Evolutionary conservation across 2,113 vertebrate genomes (phyloP), one percentile per base, ranked within the genome.

Genomic region (Mesoclemmys tuberculata): DNA sequence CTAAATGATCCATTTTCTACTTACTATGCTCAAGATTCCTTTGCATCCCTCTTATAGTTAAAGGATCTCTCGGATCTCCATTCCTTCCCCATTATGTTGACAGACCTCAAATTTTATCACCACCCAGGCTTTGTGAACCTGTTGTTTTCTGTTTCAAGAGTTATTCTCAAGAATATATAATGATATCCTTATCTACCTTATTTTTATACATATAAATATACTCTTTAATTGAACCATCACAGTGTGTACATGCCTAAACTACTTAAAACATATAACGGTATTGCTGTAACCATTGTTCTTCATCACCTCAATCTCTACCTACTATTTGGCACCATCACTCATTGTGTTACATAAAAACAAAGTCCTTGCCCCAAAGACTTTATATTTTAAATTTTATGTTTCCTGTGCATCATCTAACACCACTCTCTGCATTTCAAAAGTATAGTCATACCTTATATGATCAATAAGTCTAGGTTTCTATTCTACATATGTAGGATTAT

Each of bases 1-100:
- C 41, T 92, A 71, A 79, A 85, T 79, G 85, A 94, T 81, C 55
- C 56, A 68, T 93, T 95, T 96, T 91, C 68, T 93, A 5, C n/a
- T 38, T 35, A 6, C 14, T 75, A 8, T 44, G 27, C 41, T 85
- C 19, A 44, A 80, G 12, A 87, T 92, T 93, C 91, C 64, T 92
- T 90, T 94, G 77, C 55, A n/a, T 89, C 93, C 46, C 38, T 82
- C 51, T 51, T 86, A 38, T 41, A 41, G 14, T 31, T 83, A 38
- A 61, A 91, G 71, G 24, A 85, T 68, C 9, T 90, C 77, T 64
- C 48, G 27, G 51, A 84, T 93, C 14, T 84, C 79, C 38, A 0
- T 94, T 92, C 87, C 90, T 75, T 54, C 26, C 10, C 11, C 71
- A 2, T 58, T 87, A 48, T 64, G 48, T 61, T 82, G 22, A 44